These are phyloP conservation scores for Drosophila insularis DNA, from an alignment of 1,140 invertebrate genomes.

Conservation along the genomic window DNA sequence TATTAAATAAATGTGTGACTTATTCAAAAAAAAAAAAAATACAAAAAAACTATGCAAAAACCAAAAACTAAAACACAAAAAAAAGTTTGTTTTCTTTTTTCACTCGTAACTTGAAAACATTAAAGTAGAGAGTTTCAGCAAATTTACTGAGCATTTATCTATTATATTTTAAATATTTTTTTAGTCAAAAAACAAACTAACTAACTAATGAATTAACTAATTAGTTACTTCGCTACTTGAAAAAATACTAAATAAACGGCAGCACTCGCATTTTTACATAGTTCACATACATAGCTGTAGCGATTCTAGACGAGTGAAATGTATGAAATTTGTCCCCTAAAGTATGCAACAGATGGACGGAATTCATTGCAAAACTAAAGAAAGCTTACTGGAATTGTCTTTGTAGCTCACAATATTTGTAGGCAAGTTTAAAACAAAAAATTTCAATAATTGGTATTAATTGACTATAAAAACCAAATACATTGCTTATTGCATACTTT, in stretches of 20 bases:
- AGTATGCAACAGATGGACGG: too few species aligned
- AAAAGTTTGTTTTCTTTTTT: conserved; percentile 65
- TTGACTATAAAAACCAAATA: too few species aligned
- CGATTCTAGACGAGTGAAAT: too few species aligned
- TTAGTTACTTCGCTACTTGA: background rate
- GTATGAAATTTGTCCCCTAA: too few species aligned
- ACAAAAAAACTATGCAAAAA: conserved; percentile 65
- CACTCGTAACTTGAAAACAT: background rate
- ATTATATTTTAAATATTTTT: too few species aligned
- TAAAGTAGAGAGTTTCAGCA: background rate
- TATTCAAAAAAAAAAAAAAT: conserved; percentile 20
- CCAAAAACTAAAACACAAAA: conserved; percentile 48
- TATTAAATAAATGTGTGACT: conserved; percentile 23
- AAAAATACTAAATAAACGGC: conserved; percentile 44
- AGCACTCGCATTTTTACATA: conserved; percentile 70
- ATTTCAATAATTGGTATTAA: too few species aligned
- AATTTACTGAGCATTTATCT: too few species aligned
- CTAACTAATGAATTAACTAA: background rate
- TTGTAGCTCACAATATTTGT: too few species aligned
- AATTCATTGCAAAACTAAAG: too few species aligned
- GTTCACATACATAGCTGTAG: background rate
- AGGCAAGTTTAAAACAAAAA: too few species aligned
- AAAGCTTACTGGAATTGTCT: too few species aligned
- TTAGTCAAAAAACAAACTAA: background rate
- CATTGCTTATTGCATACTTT: too few species aligned